Conservation (phyloP, 2,888 invertebrate genomes). For the Gryllus longicercus region DNA sequence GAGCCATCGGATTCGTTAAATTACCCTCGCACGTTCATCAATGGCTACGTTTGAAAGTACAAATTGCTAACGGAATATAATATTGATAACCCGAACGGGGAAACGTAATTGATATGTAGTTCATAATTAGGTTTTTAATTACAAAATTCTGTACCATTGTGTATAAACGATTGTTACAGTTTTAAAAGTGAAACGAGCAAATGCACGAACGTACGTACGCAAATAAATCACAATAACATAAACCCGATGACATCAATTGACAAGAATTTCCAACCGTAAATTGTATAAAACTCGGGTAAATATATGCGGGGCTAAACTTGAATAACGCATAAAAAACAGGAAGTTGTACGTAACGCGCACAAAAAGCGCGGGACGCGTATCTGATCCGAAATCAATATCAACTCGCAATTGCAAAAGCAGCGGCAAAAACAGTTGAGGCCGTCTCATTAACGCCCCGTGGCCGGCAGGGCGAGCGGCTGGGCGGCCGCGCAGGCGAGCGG, state of each 20-base stretch:
- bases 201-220: not conserved
- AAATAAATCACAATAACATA: constrained; percentile 17
- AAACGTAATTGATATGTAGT: not conserved
- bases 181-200: constrained; percentile 17
- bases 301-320: constrained; percentile 7
- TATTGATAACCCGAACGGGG: constrained; percentile 17
- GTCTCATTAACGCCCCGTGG: constrained; percentile 3
- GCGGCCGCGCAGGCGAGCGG: too few species aligned
- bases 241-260: constrained; percentile 17
- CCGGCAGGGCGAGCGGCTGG: not conserved
- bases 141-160: constrained; percentile 10
- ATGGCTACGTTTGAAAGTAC: constrained; percentile 7
- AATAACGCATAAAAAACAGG: constrained; percentile 17
- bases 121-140: constrained; percentile 17
- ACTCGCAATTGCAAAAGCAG: not conserved
- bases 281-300: constrained; percentile 7
- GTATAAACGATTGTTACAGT: constrained; percentile 10
- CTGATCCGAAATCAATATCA: constrained; percentile 10
- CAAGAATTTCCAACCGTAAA: constrained; percentile 17
- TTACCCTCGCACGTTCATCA: constrained; percentile 3
- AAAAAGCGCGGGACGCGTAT: not conserved
- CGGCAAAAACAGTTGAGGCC: constrained; percentile 6
- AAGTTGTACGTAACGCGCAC: constrained; percentile 1
- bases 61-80: constrained; percentile 17
- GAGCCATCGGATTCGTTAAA: constrained; percentile 3